Conservation (phyloP, 2,797 vertebrate species). For the Buceros bicornis region DNA sequence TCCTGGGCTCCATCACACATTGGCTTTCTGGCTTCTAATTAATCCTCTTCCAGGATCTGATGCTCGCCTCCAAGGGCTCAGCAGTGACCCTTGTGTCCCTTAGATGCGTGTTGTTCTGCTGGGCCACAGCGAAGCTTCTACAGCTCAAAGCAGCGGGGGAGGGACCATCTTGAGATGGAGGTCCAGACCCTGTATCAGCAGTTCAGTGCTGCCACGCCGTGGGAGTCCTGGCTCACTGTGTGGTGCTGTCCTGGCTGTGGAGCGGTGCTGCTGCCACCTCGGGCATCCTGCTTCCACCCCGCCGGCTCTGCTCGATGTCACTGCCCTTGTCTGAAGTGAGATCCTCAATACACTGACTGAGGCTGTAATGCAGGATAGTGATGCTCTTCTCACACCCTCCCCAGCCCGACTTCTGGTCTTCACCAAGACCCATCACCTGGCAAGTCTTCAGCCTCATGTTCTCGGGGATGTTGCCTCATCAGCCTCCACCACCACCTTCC, state of each 20-base stretch:
- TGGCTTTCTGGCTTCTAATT: background rate
- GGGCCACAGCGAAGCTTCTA: background rate
- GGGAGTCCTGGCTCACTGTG: background rate
- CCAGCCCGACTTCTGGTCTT: background rate
- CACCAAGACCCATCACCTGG: background rate
- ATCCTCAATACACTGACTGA: background rate
- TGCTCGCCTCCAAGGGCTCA: fast-evolving
- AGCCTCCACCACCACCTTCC: background rate
- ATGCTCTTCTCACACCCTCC: fast-evolving
- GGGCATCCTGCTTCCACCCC: fast-evolving
- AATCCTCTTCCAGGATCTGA: background rate
- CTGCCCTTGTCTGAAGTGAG: fast-evolving
- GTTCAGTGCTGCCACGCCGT: background rate
- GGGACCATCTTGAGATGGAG: fast-evolving
- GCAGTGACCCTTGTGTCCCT: fast-evolving
- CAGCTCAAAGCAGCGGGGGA: fast-evolving
- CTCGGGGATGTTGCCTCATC: background rate
- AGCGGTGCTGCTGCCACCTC: fast-evolving
- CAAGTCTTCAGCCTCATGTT: background rate
- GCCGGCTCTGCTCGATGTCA: fast-evolving
- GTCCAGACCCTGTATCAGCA: fast-evolving
- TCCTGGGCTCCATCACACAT: background rate
- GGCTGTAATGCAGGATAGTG: background rate
- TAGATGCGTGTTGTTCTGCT: fast-evolving
- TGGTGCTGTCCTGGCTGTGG: fast-evolving